These are phyloP conservation scores for Probaryconus sp. DNA, from an alignment of 1,140 invertebrate genomes.

Conservation along the genomic window DNA sequence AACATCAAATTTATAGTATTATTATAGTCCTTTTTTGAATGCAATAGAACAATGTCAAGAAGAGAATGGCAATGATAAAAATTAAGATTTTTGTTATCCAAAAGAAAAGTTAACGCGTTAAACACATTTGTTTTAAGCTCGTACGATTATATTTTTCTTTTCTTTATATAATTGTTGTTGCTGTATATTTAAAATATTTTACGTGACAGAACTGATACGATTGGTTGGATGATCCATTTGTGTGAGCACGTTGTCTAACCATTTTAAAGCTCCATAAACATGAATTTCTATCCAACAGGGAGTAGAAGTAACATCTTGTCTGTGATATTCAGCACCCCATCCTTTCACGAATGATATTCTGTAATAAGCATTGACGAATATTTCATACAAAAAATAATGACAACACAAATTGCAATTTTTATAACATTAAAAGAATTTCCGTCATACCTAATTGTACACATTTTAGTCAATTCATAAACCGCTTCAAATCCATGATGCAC, in stretches of 20 bases:
- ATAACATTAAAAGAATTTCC: no score
- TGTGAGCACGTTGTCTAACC: slow-evolving; percentile 95
- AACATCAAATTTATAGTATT: no score
- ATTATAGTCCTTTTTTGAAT: no score
- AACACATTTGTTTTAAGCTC: no score
- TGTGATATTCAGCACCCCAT: slow-evolving; percentile 97
- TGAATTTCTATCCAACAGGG: slow-evolving; percentile 99
- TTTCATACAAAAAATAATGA: neutral
- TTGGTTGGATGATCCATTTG: slow-evolving; percentile 85
- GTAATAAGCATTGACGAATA: slow-evolving; percentile 28
- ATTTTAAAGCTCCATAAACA: slow-evolving; percentile 96
- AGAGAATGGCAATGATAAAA: no score
- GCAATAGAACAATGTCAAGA: no score
- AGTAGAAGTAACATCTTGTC: slow-evolving; percentile 96
- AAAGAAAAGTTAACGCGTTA: no score
- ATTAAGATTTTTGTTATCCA: no score
- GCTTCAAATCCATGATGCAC: slow-evolving; percentile 96
- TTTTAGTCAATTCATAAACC: slow-evolving; percentile 97
- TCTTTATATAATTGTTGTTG: neutral
- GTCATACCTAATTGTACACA: slow-evolving; percentile 94
- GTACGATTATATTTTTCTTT: slow-evolving; percentile 4
- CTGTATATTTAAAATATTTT: neutral
- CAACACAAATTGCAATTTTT: slow-evolving; percentile 1
- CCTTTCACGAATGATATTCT: slow-evolving; percentile 99
- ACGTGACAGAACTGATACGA: slow-evolving; percentile 13